phyloP scores from a whole-genome alignment of 2,113 vertebrate genomes.

The Carettochelys insculpta region DNA sequence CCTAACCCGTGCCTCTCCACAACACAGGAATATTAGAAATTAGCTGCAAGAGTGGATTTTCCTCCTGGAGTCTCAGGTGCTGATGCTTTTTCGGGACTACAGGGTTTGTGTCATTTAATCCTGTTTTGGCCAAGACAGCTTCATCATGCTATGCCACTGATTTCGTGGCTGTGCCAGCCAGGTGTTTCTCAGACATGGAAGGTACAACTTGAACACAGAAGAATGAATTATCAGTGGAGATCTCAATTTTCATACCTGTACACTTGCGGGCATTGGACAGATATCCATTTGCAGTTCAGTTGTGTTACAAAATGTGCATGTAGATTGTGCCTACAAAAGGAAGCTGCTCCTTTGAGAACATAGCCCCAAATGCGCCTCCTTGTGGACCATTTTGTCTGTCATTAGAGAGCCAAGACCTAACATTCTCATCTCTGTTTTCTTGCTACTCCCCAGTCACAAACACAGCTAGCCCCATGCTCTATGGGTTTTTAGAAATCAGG shows the following conservation, averaged over 20 bases:
- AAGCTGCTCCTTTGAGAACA: neutral
- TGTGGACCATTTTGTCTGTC: neutral
- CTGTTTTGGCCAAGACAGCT: neutral
- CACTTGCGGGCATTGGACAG: neutral
- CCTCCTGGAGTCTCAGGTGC: neutral
- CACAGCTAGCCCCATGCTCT: neutral
- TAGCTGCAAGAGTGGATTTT: neutral
- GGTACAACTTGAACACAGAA: too few relatives aligned
- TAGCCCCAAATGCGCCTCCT: fast-evolving
- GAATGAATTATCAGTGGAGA: neutral
- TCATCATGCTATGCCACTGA: neutral
- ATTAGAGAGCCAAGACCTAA: neutral
- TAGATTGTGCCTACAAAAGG: fast-evolving
- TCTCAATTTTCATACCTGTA: fast-evolving
- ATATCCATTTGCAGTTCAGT: neutral
- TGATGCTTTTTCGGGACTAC: fast-evolving
- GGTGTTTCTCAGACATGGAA: neutral
- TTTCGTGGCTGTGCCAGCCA: neutral
- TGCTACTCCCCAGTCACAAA: neutral
- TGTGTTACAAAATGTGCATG: fast-evolving
- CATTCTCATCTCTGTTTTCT: neutral
- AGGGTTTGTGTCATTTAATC: neutral
- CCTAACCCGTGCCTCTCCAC: neutral
- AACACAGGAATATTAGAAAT: neutral
- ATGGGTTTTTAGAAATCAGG: neutral